These are phyloP conservation scores for Denticeps clupeoides DNA, from an alignment of 2,797 vertebrate species.

Conservation along the genomic window DNA sequence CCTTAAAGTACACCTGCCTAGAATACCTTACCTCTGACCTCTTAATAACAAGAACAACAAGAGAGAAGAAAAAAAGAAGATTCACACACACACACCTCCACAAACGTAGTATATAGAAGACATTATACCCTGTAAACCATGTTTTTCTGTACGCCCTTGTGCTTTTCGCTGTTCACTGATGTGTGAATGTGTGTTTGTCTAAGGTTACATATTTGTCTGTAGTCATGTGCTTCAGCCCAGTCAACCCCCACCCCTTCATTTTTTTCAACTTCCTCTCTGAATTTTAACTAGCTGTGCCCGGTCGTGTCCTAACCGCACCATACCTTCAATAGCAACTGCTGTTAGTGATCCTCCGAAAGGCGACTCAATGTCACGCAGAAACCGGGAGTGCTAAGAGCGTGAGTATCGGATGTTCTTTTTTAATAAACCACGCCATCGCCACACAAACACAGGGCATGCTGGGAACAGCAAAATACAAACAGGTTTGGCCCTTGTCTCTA, in stretches of 20 bases:
- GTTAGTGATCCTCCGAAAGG: constrained; percentile 13
- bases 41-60: too few relatives aligned
- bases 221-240: too few relatives aligned
- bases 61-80: too few relatives aligned
- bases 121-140: constrained; percentile 1
- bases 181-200: constrained; percentile 8
- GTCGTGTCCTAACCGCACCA: too few relatives aligned
- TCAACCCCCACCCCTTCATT: too few relatives aligned
- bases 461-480: constrained; percentile 19
- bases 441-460: constrained; percentile 10
- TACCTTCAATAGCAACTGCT: too few relatives aligned
- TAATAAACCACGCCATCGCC: constrained; percentile 9
- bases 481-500: constrained; percentile 16
- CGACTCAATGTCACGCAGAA: constrained; percentile 36
- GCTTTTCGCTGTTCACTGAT: not conserved
- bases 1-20: too few relatives aligned
- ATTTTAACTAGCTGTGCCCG: too few relatives aligned
- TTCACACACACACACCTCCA: too few relatives aligned
- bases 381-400: constrained; percentile 13
- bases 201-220: not conserved
- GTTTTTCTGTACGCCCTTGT: constrained; percentile 8
- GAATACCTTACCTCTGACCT: too few relatives aligned
- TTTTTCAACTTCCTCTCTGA: too few relatives aligned
- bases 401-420: constrained; percentile 12
- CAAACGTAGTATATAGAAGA: constrained; percentile 7